Evolutionary conservation across 2,888 invertebrate genomes (phyloP), one percentile per base, ranked within the genome.

Genomic region (Sepioteuthis lessoniana): DNA sequence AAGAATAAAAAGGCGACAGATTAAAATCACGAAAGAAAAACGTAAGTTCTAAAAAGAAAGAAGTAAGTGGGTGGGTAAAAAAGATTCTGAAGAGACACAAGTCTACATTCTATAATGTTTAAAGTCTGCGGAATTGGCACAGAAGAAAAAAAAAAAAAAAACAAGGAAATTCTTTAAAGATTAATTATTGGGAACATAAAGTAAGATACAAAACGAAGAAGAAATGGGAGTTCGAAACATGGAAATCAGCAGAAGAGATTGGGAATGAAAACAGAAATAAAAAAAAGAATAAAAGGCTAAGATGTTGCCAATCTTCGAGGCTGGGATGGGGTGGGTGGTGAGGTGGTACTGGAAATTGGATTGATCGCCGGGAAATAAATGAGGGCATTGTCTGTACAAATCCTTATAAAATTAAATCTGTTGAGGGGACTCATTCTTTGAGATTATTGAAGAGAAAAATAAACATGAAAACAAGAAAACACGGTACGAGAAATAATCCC

Each of bases 401-500:
- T 76, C 76, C 76, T 76, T 76, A 76, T 76, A 35, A 76, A 76
- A 76, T 76, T 76, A n/a, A 76, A 76, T 76, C 76, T 35, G 76
- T 76, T n/a, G n/a, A 76, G 10, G n/a, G n/a, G 21, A 76, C 16
- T 8, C n/a, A 35, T 76, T 76, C n/a, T 76, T 16, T 2, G 76
- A n/a, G 76, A n/a, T 76, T 76, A 76, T 35, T n/a, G 76, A 16
- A 35, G n/a, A 25, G 13, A n/a, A 19, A n/a, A 76, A n/a, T 35
- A 76, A 16, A 76, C n/a, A 16, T 13, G 19, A 19, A 76, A 76
- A 16, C 16, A 76, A 19, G n/a, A 76, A n/a, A 7, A 16, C n/a
- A 16, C 0, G 10, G 4, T 10, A 76, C 1, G 7, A 76, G 21
- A 50, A 42, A 42, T 42, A 42, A 42, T 42, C 7, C 42, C 42